A percentile compares a stretch with the other conserved stretches of the same genome.
These are phyloP conservation scores for human (Homo sapiens) DNA, from an alignment of 2,113 vertebrate species.

Conservation along the genomic window GRCh38 chr16:21214001-21214500, in stretches of 20 bases:
- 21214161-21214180: background rate
- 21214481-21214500: no score
- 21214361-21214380: background rate
- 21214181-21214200: no score
- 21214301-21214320: background rate
- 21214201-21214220: background rate
- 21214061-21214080: background rate
- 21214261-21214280: background rate
- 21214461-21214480: no score
- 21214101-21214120: background rate
- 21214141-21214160: background rate
- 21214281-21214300: background rate
- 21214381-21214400: background rate
- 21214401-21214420: background rate
- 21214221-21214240: background rate
- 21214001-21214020: fast-evolving
- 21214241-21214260: background rate
- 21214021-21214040: no score
- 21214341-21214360: background rate
- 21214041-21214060: background rate
- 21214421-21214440: background rate
- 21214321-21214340: background rate
- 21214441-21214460: background rate
- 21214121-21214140: background rate
- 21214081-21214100: background rate